Evolutionary conservation across 2,888 invertebrate genomes (phyloP), one percentile per base, ranked within the genome.

Genomic region (Belgica antarctica): DNA sequence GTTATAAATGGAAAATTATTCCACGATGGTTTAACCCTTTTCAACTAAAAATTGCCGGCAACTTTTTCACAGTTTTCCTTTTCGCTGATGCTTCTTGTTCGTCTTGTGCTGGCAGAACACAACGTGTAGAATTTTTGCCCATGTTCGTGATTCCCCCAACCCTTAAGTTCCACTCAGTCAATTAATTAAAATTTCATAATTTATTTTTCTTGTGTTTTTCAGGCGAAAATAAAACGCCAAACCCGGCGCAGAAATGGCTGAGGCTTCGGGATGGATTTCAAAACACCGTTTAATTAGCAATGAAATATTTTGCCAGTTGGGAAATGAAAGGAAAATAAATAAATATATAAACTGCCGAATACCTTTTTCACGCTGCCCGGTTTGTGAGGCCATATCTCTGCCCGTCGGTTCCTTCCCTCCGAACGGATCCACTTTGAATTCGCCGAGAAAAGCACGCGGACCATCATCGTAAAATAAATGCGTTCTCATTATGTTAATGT

Each of bases 181-280:
- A 66, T 66, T 66, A 66, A 66, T 66, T 66, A 66, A 66, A 66
- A 66, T 66, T 66, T 66, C 66, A 66, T 66, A 66, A 47, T 66
- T 66, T 66, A 66, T 66, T 66, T 66, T 66, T 66, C 62, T 28
- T 12, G 41, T n/a, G 41, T 41, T 34, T 34, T 62, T 36, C 19
- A 10, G 4, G 62, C 27, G 27, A 24, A 46, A 46, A 34, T 34
- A 41, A 41, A n/a, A 41, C 5, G 41, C 3, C 41, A 2, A 41
- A 15, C 31, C 41, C 12, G 15, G 15, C 15, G 41, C 15, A 31
- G 15, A 52, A 52, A 31, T 31, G 34, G 59, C 59, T n/a, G 25
- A 59, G 15, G 25, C 5, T n/a, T n/a, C n/a, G n/a, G 27, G 57
- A 57, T 68, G 57, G 25, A 57, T 68, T 65, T 65, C 36, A 47